A percentile compares a stretch with the other conserved stretches of the same genome.
Conservation (phyloP, 2,888 invertebrate genomes). For the Unio delphinus region DNA sequence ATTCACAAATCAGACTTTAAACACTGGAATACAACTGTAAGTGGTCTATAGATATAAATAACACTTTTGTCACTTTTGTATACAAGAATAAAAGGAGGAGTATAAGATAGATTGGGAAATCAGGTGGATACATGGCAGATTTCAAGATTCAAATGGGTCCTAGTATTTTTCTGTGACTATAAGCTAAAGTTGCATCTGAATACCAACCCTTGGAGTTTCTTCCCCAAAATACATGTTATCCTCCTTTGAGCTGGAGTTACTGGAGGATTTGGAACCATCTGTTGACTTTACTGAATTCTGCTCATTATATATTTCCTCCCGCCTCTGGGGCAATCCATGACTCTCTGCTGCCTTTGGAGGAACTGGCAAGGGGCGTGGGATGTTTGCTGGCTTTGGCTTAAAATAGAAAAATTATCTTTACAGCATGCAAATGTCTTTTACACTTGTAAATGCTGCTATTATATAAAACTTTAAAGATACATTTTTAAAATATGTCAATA, state of each 20-base stretch:
- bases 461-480: too few relatives aligned
- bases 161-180: not conserved
- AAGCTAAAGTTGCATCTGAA: not conserved
- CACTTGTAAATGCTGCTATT: too few relatives aligned
- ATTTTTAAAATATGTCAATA: too few relatives aligned
- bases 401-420: slow-evolving; percentile 9
- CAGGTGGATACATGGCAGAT: too few relatives aligned
- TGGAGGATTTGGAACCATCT: slow-evolving; percentile 50
- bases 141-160: too few relatives aligned
- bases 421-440: not conserved
- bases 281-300: slow-evolving; percentile 14
- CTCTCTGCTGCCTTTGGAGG: slow-evolving; percentile 52
- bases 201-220: slow-evolving; percentile 52
- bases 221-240: slow-evolving; percentile 45
- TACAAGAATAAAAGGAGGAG: too few relatives aligned
- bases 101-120: too few relatives aligned
- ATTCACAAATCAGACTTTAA: too few relatives aligned
- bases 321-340: slow-evolving; percentile 52
- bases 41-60: too few relatives aligned
- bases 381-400: slow-evolving; percentile 56
- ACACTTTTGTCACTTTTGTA: too few relatives aligned
- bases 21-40: too few relatives aligned
- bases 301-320: slow-evolving; percentile 30
- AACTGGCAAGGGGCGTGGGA: slow-evolving; percentile 59
- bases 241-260: slow-evolving; percentile 58